A percentile compares a stretch with the other conserved stretches of the same genome.
Conservation (phyloP, 2,888 invertebrate species). For the Corythucha ciliata region DNA sequence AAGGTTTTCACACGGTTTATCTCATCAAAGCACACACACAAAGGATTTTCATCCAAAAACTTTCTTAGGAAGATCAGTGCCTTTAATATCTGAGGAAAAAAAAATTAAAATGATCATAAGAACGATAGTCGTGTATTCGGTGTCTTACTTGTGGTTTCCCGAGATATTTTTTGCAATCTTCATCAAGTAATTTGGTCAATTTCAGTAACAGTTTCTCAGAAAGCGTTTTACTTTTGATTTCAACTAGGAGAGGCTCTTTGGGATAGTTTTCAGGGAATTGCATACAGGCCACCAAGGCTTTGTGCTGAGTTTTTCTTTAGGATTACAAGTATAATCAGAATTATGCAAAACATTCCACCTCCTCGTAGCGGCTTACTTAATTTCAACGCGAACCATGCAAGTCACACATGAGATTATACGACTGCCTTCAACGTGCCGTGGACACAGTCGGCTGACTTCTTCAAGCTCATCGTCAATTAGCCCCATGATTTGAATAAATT, state of each 20-base stretch:
- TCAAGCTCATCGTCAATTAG: constrained; percentile 56
- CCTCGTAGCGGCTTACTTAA: constrained; percentile 42
- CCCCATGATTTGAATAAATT: constrained; percentile 45
- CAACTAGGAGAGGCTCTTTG: constrained; percentile 48
- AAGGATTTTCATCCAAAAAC: constrained; percentile 58
- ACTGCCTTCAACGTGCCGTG: constrained; percentile 51
- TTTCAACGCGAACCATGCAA: constrained; percentile 57
- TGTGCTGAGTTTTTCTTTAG: constrained; percentile 50
- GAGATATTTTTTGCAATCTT: constrained; percentile 49
- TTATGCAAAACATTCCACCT: neutral
- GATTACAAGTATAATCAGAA: neutral
- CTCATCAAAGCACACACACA: constrained; percentile 64
- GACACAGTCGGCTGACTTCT: constrained; percentile 54
- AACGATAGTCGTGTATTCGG: neutral
- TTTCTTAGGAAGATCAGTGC: constrained; percentile 52
- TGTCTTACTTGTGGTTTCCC: constrained; percentile 49
- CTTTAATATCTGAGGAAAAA: constrained; percentile 45
- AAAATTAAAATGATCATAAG: constrained; percentile 21
- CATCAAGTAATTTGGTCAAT: constrained; percentile 52
- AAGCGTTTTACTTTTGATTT: constrained; percentile 60
- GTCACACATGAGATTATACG: constrained; percentile 56
- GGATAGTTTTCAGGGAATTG: constrained; percentile 60
- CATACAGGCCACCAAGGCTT: constrained; percentile 53
- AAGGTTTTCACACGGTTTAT: constrained; percentile 52
- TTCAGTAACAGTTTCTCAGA: constrained; percentile 53